Percentiles rank a stretch among this genome's conserved stretches.
Evolutionary conservation across 23 tunicate genomes (phyloP).

Genomic region (Styela plicata): DNA sequence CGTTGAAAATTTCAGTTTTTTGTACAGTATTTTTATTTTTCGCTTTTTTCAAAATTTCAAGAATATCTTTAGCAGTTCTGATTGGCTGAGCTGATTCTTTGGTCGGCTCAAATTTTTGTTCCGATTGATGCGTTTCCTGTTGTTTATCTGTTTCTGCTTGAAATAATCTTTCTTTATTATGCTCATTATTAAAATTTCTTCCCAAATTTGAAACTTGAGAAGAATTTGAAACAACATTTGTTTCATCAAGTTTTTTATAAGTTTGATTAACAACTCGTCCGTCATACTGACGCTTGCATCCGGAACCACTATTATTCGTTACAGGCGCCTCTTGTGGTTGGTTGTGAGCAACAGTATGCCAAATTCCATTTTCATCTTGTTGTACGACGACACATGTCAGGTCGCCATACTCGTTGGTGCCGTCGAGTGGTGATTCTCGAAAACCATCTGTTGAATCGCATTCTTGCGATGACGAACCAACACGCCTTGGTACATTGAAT

Average conservation of each 20-base stretch:
- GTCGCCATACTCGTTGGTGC: conserved; percentile 1
- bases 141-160: not conserved
- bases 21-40: not conserved
- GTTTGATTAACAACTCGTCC: not conserved
- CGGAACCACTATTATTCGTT: not conserved
- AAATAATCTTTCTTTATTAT: no score
- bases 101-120: not conserved
- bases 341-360: not conserved
- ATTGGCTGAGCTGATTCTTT: not conserved
- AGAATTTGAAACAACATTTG: not conserved
- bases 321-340: no score
- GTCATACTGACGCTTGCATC: no score
- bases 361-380: conserved; percentile 13
- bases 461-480: not conserved
- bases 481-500: conserved; percentile 2
- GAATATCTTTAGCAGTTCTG: not conserved
- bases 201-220: not conserved
- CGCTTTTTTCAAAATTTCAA: not conserved
- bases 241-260: not conserved
- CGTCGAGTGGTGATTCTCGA: not conserved
- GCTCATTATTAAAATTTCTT: no score
- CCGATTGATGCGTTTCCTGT: not conserved
- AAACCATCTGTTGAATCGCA: not conserved
- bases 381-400: conserved; percentile 6
- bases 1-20: not conserved